Conservation (phyloP, 2,797 vertebrate genomes). For the Lerista edwardsae region DNA sequence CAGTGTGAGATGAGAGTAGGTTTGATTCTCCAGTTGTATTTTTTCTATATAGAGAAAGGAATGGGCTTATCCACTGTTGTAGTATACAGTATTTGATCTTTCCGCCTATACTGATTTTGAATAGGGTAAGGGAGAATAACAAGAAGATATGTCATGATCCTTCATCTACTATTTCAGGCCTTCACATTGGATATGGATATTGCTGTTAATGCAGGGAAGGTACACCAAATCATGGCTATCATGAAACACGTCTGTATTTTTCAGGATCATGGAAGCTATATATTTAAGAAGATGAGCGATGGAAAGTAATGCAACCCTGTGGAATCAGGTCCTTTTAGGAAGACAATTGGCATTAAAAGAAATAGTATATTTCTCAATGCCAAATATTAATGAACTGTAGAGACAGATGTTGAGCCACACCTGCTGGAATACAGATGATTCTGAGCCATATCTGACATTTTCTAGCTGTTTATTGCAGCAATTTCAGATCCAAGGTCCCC, state of each 20-base stretch:
- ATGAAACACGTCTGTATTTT: neutral
- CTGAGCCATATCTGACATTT: neutral
- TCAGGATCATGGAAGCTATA: neutral
- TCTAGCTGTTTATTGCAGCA: neutral
- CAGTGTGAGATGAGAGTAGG: neutral
- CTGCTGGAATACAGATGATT: neutral
- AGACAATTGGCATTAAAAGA: neutral
- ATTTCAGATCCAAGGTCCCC: neutral
- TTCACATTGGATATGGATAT: neutral
- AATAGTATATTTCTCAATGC: neutral
- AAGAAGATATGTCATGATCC: too few species aligned
- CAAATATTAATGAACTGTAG: neutral
- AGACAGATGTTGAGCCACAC: neutral
- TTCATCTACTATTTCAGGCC: neutral
- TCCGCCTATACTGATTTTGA: neutral
- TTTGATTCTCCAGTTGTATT: neutral
- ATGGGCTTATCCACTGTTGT: neutral
- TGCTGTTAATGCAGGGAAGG: neutral
- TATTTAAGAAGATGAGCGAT: neutral
- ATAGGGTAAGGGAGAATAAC: neutral
- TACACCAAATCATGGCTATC: neutral
- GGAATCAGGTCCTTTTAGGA: neutral
- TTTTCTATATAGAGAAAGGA: neutral
- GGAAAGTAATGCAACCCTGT: neutral
- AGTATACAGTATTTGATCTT: neutral